phyloP scores from a whole-genome alignment of 2,113 vertebrate genomes.

The Chaenocephalus aceratus region DNA sequence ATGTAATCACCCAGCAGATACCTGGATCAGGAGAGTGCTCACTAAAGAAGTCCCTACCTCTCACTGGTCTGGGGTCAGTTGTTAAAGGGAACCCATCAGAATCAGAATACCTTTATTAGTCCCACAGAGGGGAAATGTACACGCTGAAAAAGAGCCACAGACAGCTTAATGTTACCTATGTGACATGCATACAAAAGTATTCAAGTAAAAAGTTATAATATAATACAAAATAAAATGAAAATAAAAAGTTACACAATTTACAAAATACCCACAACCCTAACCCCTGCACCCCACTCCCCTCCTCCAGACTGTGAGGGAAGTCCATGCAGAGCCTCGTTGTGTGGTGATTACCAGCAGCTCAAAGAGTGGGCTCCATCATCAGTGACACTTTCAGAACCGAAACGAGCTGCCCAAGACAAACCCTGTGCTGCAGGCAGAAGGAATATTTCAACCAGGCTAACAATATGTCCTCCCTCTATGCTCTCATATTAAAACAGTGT shows the following conservation, averaged over 20 bases:
- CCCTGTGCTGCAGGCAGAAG: slow-evolving; percentile 33
- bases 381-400: slow-evolving; percentile 33
- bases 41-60: slow-evolving; percentile 13
- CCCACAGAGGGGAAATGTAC: too few relatives aligned
- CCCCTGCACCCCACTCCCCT: not conserved
- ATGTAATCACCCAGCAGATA: not conserved
- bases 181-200: too few relatives aligned
- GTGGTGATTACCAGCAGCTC: slow-evolving; percentile 39
- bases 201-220: too few relatives aligned
- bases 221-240: too few relatives aligned
- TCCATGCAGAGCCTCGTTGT: slow-evolving; percentile 42
- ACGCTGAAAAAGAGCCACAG: too few relatives aligned
- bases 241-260: too few relatives aligned
- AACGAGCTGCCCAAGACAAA: slow-evolving; percentile 43
- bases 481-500: slow-evolving; percentile 50
- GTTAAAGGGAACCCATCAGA: not conserved
- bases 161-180: too few relatives aligned
- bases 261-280: not conserved
- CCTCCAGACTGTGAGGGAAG: not conserved
- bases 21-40: not conserved
- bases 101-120: too few relatives aligned
- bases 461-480: slow-evolving; percentile 57
- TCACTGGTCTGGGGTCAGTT: slow-evolving; percentile 22
- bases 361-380: slow-evolving; percentile 25
- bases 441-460: slow-evolving; percentile 44